These are phyloP conservation scores for Philopotamus ludificatus DNA, from an alignment of 1,140 invertebrate genomes.

Conservation along the genomic window DNA sequence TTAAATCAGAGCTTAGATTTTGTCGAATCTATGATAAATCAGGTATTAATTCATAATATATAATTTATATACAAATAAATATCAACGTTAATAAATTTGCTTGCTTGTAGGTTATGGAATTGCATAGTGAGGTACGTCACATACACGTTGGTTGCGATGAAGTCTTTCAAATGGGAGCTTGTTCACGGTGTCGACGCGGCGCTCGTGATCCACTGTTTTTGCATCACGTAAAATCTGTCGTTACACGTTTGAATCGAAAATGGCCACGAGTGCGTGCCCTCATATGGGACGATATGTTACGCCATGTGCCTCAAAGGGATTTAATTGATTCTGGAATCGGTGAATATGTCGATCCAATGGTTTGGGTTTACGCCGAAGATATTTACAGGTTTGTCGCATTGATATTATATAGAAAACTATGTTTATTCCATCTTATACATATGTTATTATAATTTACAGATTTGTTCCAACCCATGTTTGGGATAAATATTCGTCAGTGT, in stretches of 20 bases:
- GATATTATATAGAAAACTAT: not conserved
- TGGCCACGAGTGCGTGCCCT: slow-evolving; percentile 69
- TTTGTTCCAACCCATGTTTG: slow-evolving; percentile 57
- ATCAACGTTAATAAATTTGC: slow-evolving; percentile 9
- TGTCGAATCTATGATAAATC: slow-evolving; percentile 75
- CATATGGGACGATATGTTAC: slow-evolving; percentile 92
- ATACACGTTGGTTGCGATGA: slow-evolving; percentile 76
- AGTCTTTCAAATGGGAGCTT: slow-evolving; percentile 78
- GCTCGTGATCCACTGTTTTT: slow-evolving; percentile 64
- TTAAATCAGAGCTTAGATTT: slow-evolving; percentile 69
- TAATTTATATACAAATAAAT: not conserved
- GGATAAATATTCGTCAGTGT: slow-evolving; percentile 74
- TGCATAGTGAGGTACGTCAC: slow-evolving; percentile 57
- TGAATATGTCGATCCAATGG: slow-evolving; percentile 79
- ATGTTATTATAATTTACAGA: slow-evolving; percentile 22
- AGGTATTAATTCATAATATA: slow-evolving; percentile 55
- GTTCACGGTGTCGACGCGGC: slow-evolving; percentile 63
- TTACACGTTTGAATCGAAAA: slow-evolving; percentile 61
- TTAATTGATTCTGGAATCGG: slow-evolving; percentile 71
- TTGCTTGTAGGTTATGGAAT: slow-evolving; percentile 35
- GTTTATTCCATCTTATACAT: slow-evolving; percentile 1
- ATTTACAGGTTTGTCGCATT: slow-evolving; percentile 52
- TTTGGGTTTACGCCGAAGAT: slow-evolving; percentile 73
- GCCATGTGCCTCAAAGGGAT: slow-evolving; percentile 66
- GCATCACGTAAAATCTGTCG: slow-evolving; percentile 67